These are phyloP conservation scores for Orientallactaga bullata DNA, from an alignment of 2,113 vertebrate genomes.

Conservation along the genomic window DNA sequence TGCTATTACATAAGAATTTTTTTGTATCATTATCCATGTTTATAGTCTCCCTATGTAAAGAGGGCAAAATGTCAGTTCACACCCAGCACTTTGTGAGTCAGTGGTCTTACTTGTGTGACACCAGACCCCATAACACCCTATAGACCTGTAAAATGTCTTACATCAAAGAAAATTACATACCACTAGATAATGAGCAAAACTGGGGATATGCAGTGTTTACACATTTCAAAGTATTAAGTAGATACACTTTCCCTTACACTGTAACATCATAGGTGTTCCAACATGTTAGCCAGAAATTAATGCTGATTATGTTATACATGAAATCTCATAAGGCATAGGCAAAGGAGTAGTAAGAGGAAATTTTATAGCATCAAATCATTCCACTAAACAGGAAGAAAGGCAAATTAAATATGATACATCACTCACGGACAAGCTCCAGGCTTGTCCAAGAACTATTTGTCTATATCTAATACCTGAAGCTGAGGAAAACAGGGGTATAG, in stretches of 20 bases:
- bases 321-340: background rate
- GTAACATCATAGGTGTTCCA: background rate
- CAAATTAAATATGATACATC: background rate
- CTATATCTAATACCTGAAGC: background rate
- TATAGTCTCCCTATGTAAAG: too few relatives aligned
- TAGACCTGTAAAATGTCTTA: background rate
- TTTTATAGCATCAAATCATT: background rate
- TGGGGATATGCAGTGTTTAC: too few relatives aligned
- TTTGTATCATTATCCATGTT: background rate
- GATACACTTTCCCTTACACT: background rate
- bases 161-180: background rate
- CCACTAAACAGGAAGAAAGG: background rate
- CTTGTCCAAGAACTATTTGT: background rate
- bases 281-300: conserved; percentile 7
- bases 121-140: too few relatives aligned
- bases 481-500: background rate
- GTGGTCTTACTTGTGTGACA: too few relatives aligned
- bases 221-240: background rate
- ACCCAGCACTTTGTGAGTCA: too few relatives aligned
- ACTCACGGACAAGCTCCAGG: too few relatives aligned
- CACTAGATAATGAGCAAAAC: background rate
- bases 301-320: background rate
- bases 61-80: too few relatives aligned
- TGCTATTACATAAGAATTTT: background rate
- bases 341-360: background rate